Conservation (phyloP, 2,888 invertebrate genomes). For the Alloscopus bannaensis region DNA sequence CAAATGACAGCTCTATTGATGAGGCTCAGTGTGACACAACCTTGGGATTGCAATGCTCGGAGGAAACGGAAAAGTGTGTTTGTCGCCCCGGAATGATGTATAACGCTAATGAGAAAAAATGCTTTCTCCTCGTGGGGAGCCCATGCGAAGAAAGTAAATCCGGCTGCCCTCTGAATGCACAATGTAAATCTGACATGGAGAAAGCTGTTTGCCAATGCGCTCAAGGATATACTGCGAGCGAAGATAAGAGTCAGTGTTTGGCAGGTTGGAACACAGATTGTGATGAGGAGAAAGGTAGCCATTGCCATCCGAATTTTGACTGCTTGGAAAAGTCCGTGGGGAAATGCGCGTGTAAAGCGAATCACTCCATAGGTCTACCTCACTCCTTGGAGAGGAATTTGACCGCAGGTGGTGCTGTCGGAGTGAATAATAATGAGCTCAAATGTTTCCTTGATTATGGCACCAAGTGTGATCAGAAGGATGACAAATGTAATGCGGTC, state of each 20-base stretch:
- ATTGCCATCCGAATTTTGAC: conserved; percentile 49
- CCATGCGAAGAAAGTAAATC: conserved; percentile 27
- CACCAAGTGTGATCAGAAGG: conserved; percentile 27
- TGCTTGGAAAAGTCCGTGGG: background rate
- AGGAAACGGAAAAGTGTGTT: conserved; percentile 30
- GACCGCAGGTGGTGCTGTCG: background rate
- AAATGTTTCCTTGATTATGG: conserved; percentile 45
- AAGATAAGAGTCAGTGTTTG: conserved; percentile 38
- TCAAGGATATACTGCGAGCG: conserved; percentile 27
- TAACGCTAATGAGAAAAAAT: conserved; percentile 13
- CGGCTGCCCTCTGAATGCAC: conserved; percentile 43
- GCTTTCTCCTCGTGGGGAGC: conserved; percentile 37
- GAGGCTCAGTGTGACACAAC: conserved; percentile 14
- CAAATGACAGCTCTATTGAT: background rate
- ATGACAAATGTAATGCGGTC: conserved; percentile 43
- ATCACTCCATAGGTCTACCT: conserved; percentile 24
- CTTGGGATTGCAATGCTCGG: conserved; percentile 29
- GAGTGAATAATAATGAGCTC: background rate
- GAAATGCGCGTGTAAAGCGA: conserved; percentile 28
- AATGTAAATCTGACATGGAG: conserved; percentile 17
- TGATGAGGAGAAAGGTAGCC: background rate
- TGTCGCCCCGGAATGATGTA: conserved; percentile 36
- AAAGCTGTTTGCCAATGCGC: conserved; percentile 38
- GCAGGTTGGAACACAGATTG: conserved; percentile 42
- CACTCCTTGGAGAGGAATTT: conserved; percentile 9